Evolutionary conservation across 2,888 invertebrate genomes (phyloP).

Genomic region (Callyntrura sp.): DNA sequence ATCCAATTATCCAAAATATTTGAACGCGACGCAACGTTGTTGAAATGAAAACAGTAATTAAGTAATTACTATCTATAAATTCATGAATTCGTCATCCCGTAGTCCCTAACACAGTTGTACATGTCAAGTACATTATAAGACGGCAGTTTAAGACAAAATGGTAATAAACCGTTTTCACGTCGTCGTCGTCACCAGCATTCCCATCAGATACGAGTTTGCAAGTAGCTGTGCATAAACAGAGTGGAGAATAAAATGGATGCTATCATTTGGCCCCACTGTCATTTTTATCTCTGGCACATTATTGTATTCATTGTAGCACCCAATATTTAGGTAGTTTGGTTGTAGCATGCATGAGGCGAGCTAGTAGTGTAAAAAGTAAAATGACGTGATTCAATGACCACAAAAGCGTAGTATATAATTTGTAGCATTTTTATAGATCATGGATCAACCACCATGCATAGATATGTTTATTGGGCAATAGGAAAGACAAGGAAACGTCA

Average conservation of each 20-base stretch:
- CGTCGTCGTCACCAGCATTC: too few species aligned
- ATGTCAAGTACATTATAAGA: conserved; percentile 18
- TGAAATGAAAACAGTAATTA: neutral
- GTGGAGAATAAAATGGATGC: neutral
- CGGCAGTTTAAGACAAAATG: neutral
- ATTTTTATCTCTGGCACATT: neutral
- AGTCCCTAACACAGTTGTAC: conserved; percentile 41
- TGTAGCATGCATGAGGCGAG: neutral
- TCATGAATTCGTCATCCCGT: conserved; percentile 53
- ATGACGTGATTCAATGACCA: conserved; percentile 52
- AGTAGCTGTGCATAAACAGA: neutral
- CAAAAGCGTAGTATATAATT: conserved; percentile 18
- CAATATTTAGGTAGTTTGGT: neutral
- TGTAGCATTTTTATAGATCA: conserved; percentile 17
- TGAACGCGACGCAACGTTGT: neutral
- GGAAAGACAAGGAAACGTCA: too few species aligned
- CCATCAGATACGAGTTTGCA: neutral
- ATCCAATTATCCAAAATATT: too few species aligned
- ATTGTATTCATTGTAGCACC: neutral
- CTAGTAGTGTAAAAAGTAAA: neutral
- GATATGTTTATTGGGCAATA: conserved; percentile 19
- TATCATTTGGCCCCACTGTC: neutral
- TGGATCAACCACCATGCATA: neutral
- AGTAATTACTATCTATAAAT: conserved; percentile 25
- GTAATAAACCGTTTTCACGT: too few species aligned